Evolutionary conservation across 2,888 invertebrate species (phyloP).

Genomic region (Tachystola acroxantha): DNA sequence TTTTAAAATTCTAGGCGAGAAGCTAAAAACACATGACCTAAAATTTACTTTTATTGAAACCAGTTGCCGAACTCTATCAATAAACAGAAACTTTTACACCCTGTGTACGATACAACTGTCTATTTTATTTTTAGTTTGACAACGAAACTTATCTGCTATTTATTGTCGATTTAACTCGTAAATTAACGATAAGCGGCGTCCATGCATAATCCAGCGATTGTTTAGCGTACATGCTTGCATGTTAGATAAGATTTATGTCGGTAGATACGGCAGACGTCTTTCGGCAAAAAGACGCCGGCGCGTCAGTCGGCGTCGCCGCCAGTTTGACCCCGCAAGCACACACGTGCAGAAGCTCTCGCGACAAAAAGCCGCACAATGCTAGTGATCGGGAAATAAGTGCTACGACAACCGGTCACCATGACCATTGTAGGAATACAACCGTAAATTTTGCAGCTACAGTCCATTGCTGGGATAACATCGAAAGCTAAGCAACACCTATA

Average conservation of each 20-base stretch:
- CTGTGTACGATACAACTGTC: neutral
- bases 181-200: conserved; percentile 33
- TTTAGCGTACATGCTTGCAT: conserved; percentile 25
- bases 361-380: conserved; percentile 14
- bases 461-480: too few relatives aligned
- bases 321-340: conserved; percentile 6
- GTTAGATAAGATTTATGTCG: conserved; percentile 36
- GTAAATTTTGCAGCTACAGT: conserved; percentile 14
- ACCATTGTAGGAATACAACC: conserved; percentile 43
- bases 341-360: conserved; percentile 14
- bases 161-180: conserved; percentile 23
- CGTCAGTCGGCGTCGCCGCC: conserved; percentile 18
- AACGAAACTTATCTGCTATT: neutral
- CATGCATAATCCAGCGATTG: conserved; percentile 34
- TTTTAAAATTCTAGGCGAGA: too few relatives aligned
- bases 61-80: too few relatives aligned
- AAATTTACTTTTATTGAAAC: too few relatives aligned
- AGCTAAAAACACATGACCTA: too few relatives aligned
- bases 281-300: conserved; percentile 18
- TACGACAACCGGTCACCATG: conserved; percentile 24
- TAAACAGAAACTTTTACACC: too few relatives aligned
- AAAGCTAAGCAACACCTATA: too few relatives aligned
- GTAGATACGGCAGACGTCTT: conserved; percentile 30
- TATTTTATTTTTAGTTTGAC: neutral
- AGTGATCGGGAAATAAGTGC: conserved; percentile 17